These are phyloP conservation scores for Reticulitermes speratus DNA, from an alignment of 1,140 invertebrate genomes.

Conservation along the genomic window DNA sequence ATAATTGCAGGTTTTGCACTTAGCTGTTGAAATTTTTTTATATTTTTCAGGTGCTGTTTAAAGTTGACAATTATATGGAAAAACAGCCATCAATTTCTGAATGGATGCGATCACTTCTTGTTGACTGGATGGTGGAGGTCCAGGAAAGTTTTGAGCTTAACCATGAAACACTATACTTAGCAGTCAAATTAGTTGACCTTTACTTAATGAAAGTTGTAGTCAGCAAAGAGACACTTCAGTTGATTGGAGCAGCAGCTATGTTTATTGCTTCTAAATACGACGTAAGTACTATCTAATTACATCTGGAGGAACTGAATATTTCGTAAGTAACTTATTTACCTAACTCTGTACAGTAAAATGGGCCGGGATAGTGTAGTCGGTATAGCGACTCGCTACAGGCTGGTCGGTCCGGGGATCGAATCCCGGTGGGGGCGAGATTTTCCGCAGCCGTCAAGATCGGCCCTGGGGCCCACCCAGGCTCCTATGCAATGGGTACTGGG, in stretches of 20 bases:
- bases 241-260: constrained; percentile 86
- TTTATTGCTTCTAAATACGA: constrained; percentile 97
- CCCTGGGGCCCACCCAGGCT: no score
- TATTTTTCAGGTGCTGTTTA: constrained; percentile 59
- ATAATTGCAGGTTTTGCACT: not conserved
- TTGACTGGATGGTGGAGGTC: constrained; percentile 99
- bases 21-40: constrained; percentile 34
- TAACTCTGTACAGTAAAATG: not conserved
- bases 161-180: constrained; percentile 96
- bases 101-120: constrained; percentile 87
- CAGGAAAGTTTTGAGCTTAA: constrained; percentile 97
- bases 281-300: constrained; percentile 57
- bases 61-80: constrained; percentile 78
- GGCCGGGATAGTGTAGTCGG: no score
- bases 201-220: constrained; percentile 73
- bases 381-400: no score
- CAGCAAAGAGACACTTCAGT: constrained; percentile 76
- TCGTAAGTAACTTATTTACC: not conserved
- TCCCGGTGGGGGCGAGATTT: no score
- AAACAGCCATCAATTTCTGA: constrained; percentile 70
- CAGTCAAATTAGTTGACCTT: constrained; percentile 92
- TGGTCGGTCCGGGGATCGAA: no score
- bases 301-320: not conserved
- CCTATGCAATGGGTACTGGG: no score
- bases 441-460: no score